Conservation (phyloP, 2,797 vertebrate genomes). For the Argya squamiceps region DNA sequence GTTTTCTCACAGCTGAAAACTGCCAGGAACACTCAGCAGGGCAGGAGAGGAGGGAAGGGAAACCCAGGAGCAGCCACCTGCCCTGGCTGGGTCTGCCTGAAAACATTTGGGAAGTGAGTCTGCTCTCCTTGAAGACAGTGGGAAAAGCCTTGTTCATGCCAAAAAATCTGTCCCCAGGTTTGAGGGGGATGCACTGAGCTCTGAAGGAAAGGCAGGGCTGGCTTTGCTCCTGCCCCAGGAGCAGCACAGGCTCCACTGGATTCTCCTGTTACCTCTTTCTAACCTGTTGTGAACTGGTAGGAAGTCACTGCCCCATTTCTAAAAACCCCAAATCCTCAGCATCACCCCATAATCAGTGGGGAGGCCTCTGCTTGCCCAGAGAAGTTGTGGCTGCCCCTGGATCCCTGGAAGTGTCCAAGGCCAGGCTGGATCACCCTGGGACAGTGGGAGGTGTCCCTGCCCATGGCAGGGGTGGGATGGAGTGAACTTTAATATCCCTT, state of each 20-base stretch:
- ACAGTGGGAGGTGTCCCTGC: neutral
- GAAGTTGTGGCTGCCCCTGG: neutral
- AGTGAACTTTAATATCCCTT: neutral
- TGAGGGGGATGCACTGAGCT: neutral
- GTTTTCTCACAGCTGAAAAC: neutral
- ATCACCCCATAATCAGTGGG: neutral
- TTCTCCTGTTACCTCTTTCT: rapidly evolving
- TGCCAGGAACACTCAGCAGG: neutral
- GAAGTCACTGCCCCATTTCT: neutral
- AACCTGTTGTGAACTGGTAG: neutral
- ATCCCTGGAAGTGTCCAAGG: neutral
- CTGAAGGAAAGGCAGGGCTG: neutral
- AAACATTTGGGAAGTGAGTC: neutral
- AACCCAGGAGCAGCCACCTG: neutral
- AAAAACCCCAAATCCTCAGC: neutral
- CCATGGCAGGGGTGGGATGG: neutral
- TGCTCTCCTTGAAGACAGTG: neutral
- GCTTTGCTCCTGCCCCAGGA: neutral
- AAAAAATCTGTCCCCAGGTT: neutral
- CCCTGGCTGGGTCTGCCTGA: neutral
- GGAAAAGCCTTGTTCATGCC: neutral
- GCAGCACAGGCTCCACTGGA: neutral
- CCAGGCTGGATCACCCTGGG: neutral
- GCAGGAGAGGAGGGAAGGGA: neutral
- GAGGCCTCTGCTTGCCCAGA: neutral